phyloP scores from a whole-genome alignment of 2,888 invertebrate species.

The Sphaeridia pumilis region DNA sequence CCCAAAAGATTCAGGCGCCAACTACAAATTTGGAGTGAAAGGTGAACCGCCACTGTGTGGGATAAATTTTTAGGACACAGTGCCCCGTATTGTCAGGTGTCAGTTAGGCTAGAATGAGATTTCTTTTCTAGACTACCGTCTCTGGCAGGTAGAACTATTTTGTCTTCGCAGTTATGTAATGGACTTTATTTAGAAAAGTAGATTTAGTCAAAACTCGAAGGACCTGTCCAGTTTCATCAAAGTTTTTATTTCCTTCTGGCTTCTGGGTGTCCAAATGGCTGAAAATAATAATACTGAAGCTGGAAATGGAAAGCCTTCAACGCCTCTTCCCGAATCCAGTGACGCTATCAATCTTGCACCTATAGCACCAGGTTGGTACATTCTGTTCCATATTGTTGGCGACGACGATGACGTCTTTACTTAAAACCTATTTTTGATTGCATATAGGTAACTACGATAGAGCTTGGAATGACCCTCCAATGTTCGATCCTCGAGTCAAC shows the following conservation, averaged over 20 bases:
- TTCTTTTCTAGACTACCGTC: no score
- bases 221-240: neutral
- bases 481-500: conserved; percentile 10
- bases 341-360: neutral
- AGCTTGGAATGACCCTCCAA: conserved; percentile 21
- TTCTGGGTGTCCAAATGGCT: neutral
- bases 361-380: conserved; percentile 7
- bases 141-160: no score
- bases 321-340: no score
- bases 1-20: no score
- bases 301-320: neutral
- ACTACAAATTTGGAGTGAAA: no score
- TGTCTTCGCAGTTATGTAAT: no score
- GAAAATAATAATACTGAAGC: neutral
- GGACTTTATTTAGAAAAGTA: neutral
- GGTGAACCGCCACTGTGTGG: no score
- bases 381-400: neutral
- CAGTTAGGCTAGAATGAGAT: no score
- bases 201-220: neutral
- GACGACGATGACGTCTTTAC: neutral
- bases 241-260: neutral
- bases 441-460: conserved; percentile 19
- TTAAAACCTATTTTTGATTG: neutral
- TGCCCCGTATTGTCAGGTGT: no score
- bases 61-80: no score